Evolutionary conservation across 2,888 invertebrate genomes (phyloP), one percentile per base, ranked within the genome.

Genomic region (Keiferia lycopersicella): DNA sequence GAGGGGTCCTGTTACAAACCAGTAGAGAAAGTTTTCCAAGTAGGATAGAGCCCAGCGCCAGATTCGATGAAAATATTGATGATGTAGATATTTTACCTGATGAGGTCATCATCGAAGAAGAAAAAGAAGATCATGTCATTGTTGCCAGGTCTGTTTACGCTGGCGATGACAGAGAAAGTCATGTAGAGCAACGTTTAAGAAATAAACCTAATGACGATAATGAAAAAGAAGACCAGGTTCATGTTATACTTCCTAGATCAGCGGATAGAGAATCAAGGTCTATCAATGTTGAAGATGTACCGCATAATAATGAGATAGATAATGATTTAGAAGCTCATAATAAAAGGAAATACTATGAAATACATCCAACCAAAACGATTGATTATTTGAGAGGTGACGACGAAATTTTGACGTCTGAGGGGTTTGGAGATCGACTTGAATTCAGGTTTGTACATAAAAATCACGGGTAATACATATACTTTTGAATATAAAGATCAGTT

Each of bases 261-360:
- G 93, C 93, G 0, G 90, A 91, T 39, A 77, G 89, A 73, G 85
- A 82, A 66, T 86, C 86, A 0, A 86, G 90, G 74, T 93, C 94
- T 8, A 93, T 93, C 48, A 92, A 93, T 18, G 87, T 85, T 3
- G 83, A 94, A 71, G 92, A 93, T 69, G 82, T 93, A 60, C 85
- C 91, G 20, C 92, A 92, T 69, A 93, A 93, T 72, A 94, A 94
- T 68, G 88, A 93, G 68, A 93, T 92, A 26, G 93, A 94, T 68
- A 93, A 93, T 71, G 93, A 94, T 73, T 73, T 92, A 76, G 93
- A 94, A 71, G 38, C 86, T 59, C 88, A 89, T 48, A 84, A 89
- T 62, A 90, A 87, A 64, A 84, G 89, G n/a, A 90, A 89, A 53
- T 91, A 91, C 63, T 89, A 88, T 56, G 91, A 92, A 57, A 93